Base-by-base conservation (phyloP, 2,113 vertebrate genomes). In the Ifrita kowaldi region DNA sequence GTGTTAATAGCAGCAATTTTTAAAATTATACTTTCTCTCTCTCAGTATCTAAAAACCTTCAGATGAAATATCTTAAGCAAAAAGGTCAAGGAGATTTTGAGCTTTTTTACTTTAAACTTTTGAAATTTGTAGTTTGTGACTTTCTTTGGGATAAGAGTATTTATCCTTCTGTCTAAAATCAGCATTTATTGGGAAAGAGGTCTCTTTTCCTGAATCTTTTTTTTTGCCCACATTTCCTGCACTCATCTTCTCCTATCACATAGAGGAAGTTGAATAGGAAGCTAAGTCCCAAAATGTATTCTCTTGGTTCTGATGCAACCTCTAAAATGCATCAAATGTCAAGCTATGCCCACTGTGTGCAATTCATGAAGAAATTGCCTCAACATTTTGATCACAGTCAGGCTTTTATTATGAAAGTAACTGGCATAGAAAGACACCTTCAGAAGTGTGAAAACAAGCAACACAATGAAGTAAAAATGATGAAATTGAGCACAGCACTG, bases 361-460 rank as follows among this genome's bases (percentile, higher is more conserved):
- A 84, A 87, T 89, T 96, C 73, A 78, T 81, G 86, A 81, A 92
- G 83, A 95, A 91, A 95, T 84, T 94, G 89, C 81, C 46, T 95
- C 79, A 94, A 42, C 37, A 50, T 92, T 95, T 94, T 93, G 75
- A 95, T 95, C 94, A 64, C 87, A 94, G 92, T 82, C 81, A 91
- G 75, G 24, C 50, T 90, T 96, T 95, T 95, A 68, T 90, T 94
- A 59, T 93, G 76, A 93, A 96, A 94, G 92, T 94, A 88, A 65
- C 64, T 93, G 75, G 28, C 64, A 78, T 57, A 93, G 93, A 95
- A 95, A 71, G 86, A 86, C 26, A 93, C 71, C 91, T 95, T 94
- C 74, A 75, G 52, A 96, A 87, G 65, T 89, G 47, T 78, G 84
- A 85, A 95, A 97, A 97, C 84, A 96, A 96, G 82, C 60, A 94